Percentiles rank a stretch among this genome's conserved stretches.
phyloP scores from a whole-genome alignment of 2,888 invertebrate genomes.

The Onchidella celtica region DNA sequence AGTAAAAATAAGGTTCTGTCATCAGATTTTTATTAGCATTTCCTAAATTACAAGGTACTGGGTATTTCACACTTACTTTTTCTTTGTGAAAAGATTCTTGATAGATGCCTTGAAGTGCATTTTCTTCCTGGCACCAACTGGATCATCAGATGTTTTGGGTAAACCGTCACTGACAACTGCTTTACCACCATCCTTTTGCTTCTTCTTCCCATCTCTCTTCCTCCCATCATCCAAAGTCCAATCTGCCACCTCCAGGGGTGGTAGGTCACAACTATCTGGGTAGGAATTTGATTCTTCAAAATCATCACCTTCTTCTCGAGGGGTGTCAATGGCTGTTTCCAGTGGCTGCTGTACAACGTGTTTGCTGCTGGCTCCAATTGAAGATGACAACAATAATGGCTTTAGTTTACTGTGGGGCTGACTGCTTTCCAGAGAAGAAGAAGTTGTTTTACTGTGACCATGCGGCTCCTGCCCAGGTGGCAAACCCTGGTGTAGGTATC shows the following conservation, averaged over 20 bases:
- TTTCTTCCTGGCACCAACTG: conserved; percentile 47
- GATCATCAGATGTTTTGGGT: conserved; percentile 32
- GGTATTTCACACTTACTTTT: conserved; percentile 75
- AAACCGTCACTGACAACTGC: background rate
- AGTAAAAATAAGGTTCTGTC: too few species aligned
- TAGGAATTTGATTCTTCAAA: background rate
- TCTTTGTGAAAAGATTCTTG: conserved; percentile 79
- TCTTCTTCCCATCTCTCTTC: conserved; percentile 23
- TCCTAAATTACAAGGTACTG: too few species aligned
- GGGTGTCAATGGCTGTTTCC: background rate
- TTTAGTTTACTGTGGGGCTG: background rate
- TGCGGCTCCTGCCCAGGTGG: background rate
- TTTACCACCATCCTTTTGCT: conserved; percentile 4
- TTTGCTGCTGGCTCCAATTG: background rate
- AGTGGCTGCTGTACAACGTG: background rate
- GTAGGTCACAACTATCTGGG: background rate
- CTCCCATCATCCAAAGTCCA: background rate
- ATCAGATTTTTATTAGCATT: too few species aligned
- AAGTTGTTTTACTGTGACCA: background rate
- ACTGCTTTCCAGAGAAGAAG: background rate
- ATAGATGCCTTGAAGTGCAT: conserved; percentile 73
- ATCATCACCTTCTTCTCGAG: background rate
- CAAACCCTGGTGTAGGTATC: background rate
- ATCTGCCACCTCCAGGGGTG: conserved; percentile 9
- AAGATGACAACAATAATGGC: background rate